phyloP scores from a whole-genome alignment of 2,113 vertebrate genomes.

The Caloenas nicobarica region DNA sequence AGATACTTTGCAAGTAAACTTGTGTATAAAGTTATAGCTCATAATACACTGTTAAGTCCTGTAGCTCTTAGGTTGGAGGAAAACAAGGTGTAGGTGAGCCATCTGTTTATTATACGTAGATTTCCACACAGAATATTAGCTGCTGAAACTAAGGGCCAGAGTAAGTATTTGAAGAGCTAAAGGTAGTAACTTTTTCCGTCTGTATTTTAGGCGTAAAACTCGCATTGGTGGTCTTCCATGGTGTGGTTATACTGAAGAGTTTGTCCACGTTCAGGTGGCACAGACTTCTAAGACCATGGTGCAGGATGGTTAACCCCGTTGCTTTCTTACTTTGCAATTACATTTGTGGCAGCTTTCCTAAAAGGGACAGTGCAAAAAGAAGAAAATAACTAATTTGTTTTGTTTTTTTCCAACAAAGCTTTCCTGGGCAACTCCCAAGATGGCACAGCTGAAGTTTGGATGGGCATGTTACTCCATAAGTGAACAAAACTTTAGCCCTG shows the following conservation, averaged over 20 bases:
- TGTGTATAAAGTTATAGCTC: neutral
- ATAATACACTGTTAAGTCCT: neutral
- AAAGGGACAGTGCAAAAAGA: neutral
- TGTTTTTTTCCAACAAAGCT: neutral
- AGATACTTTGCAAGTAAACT: neutral
- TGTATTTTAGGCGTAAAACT: neutral
- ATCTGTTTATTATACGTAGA: neutral
- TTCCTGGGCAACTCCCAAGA: neutral
- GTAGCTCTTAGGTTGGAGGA: neutral
- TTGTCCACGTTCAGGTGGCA: neutral
- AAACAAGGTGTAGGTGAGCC: neutral
- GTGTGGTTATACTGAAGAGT: accelerated
- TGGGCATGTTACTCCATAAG: neutral
- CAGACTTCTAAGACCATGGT: neutral
- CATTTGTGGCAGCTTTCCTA: neutral
- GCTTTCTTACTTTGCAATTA: neutral
- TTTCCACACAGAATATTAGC: neutral
- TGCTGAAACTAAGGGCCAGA: neutral
- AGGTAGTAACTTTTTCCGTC: neutral
- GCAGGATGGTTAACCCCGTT: neutral
- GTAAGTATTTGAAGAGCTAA: neutral
- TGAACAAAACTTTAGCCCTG: neutral
- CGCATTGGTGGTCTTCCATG: accelerated
- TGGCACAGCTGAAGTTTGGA: neutral
- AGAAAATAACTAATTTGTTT: neutral